These are phyloP conservation scores for Pluvialis apricaria DNA, from an alignment of 2,113 vertebrate species.

Conservation along the genomic window DNA sequence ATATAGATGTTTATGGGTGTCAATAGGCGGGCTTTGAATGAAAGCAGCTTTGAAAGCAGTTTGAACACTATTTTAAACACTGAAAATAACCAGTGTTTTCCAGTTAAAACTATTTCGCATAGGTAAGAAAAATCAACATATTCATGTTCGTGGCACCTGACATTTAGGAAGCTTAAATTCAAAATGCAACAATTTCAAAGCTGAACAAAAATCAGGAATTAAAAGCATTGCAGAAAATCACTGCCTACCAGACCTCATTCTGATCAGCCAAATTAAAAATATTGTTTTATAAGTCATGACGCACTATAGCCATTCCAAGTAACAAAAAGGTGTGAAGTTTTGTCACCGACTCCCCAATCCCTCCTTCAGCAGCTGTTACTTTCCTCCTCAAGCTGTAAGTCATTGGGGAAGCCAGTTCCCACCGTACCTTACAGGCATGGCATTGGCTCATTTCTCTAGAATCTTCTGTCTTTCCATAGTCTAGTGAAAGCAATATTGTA, in stretches of 20 bases:
- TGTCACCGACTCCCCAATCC: neutral
- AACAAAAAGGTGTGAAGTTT: neutral
- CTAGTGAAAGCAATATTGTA: neutral
- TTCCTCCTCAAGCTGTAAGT: neutral
- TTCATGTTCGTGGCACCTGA: neutral
- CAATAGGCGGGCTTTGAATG: neutral
- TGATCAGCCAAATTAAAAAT: neutral
- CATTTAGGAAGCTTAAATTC: neutral
- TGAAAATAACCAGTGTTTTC: neutral
- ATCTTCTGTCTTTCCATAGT: neutral
- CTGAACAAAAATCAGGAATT: neutral
- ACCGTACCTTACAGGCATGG: neutral
- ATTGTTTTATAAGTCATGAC: neutral
- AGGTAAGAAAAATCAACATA: neutral
- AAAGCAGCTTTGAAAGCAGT: neutral
- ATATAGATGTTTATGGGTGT: neutral
- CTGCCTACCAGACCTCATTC: neutral
- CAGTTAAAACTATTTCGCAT: neutral
- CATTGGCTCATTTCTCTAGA: neutral
- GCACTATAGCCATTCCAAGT: neutral
- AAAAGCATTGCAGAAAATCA: neutral
- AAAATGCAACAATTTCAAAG: neutral
- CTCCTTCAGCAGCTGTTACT: neutral
- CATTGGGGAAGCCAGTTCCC: neutral
- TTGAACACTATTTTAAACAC: neutral